These are phyloP conservation scores for Aphis craccivora DNA, from an alignment of 1,140 invertebrate genomes.

Conservation along the genomic window DNA sequence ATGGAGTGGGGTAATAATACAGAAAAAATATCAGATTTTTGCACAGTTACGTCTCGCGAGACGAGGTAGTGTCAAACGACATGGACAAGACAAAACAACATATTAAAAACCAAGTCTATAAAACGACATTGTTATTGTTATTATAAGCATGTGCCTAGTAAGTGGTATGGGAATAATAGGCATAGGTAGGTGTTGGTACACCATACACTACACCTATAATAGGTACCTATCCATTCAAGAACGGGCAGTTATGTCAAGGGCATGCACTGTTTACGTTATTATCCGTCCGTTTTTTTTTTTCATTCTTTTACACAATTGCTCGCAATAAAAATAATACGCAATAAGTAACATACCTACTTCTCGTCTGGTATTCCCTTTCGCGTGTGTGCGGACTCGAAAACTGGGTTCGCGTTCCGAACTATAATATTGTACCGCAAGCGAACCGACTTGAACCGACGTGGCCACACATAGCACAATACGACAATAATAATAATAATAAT, in stretches of 20 bases:
- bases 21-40: not conserved
- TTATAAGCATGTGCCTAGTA: not conserved
- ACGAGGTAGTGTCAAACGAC: not conserved
- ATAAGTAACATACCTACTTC: constrained; percentile 47
- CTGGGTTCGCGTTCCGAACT: not conserved
- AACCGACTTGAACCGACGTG: constrained; percentile 28
- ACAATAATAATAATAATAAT: not conserved
- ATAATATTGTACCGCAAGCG: not conserved
- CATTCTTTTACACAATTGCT: not conserved
- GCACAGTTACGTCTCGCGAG: not conserved
- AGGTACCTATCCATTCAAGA: constrained; percentile 53
- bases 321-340: constrained; percentile 54
- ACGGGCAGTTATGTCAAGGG: constrained; percentile 57
- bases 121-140: not conserved
- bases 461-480: not conserved
- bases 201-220: not conserved
- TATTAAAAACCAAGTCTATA: not conserved
- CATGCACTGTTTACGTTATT: constrained; percentile 42
- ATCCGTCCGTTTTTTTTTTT: constrained; percentile 21
- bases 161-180: not conserved
- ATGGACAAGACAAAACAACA: not conserved
- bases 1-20: not conserved
- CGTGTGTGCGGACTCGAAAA: not conserved
- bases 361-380: constrained; percentile 45
- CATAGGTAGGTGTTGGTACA: not conserved